These are phyloP conservation scores for Phengaris arion DNA, from an alignment of 2,888 invertebrate species.

Conservation along the genomic window DNA sequence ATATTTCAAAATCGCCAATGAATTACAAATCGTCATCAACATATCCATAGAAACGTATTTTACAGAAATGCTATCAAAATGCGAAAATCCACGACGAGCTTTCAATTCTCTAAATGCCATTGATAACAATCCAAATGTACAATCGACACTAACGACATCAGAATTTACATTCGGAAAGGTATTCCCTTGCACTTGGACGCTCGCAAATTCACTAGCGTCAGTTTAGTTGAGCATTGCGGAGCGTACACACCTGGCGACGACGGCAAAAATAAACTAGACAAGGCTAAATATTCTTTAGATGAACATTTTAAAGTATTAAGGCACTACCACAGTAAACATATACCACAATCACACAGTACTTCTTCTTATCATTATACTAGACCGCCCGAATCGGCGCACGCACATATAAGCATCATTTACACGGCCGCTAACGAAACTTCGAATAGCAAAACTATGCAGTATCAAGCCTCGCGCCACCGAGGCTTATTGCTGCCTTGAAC, in stretches of 20 bases:
- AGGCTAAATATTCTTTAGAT: neutral
- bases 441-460: too few relatives aligned
- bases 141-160: slow-evolving; percentile 23
- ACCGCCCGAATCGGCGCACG: too few relatives aligned
- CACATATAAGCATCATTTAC: too few relatives aligned
- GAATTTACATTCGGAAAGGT: slow-evolving; percentile 24
- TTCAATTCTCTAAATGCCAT: slow-evolving; percentile 13
- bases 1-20: neutral
- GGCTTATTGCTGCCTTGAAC: too few relatives aligned
- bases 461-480: too few relatives aligned
- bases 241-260: neutral
- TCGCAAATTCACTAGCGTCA: slow-evolving; percentile 18
- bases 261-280: neutral
- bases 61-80: neutral
- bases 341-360: too few relatives aligned
- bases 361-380: too few relatives aligned
- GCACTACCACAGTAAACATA: too few relatives aligned
- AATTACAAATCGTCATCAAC: neutral
- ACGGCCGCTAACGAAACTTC: too few relatives aligned
- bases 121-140: slow-evolving; percentile 20
- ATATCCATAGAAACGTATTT: slow-evolving; percentile 4
- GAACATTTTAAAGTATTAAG: too few relatives aligned
- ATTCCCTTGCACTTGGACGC: slow-evolving; percentile 10
- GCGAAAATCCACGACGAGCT: slow-evolving; percentile 7
- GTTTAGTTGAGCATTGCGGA: neutral